Evolutionary conservation across 2,113 vertebrate species (phyloP).

Genomic region (Otocyon megalotis): DNA sequence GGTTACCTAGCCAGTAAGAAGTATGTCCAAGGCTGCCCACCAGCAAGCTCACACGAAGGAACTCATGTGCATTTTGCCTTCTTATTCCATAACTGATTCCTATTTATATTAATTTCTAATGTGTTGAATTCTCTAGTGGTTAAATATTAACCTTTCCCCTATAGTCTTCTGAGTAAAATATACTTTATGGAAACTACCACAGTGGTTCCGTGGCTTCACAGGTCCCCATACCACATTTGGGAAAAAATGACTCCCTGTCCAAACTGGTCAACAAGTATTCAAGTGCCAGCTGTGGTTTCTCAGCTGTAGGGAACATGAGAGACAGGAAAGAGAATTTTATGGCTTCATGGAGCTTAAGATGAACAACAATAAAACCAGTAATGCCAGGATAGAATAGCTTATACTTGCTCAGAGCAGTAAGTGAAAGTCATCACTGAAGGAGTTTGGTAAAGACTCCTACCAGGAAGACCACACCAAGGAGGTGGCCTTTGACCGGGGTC

Average conservation of each 20-base stretch:
- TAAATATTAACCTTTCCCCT: not conserved
- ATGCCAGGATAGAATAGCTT: not conserved
- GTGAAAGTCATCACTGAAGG: not conserved
- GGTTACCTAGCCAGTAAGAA: not conserved
- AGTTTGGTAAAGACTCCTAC: not conserved
- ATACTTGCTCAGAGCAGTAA: not conserved
- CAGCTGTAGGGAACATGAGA: not conserved
- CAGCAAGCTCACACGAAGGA: not conserved
- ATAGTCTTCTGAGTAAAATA: slow-evolving; percentile 20
- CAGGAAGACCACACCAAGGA: not conserved
- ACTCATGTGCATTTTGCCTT: slow-evolving; percentile 36
- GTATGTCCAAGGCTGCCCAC: not conserved
- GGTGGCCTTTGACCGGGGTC: not conserved
- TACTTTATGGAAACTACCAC: not conserved
- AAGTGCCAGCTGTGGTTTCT: not conserved
- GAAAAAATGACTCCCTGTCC: not conserved
- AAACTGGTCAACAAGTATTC: not conserved
- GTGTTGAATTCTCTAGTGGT: slow-evolving; percentile 7
- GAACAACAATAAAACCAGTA: not conserved
- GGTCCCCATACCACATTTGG: not conserved
- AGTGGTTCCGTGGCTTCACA: not conserved
- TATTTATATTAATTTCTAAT: slow-evolving; percentile 45
- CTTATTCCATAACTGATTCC: not conserved
- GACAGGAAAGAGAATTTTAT: not conserved
- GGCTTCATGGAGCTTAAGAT: not conserved